Base-by-base conservation (phyloP, 1,140 invertebrate genomes). In the Limonius californicus region DNA sequence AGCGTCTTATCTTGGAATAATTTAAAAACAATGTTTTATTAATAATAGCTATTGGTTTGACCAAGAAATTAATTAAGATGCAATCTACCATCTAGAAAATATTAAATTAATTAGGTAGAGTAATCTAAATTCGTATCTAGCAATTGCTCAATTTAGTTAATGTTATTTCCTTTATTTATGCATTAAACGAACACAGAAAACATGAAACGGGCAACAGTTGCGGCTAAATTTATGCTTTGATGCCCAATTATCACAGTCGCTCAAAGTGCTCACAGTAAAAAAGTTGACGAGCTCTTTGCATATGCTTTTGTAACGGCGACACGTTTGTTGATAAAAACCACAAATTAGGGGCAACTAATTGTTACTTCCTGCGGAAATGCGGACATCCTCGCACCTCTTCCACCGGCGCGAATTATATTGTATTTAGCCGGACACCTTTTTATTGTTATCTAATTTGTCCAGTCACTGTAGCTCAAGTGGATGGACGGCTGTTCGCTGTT, bases 311-410 rank as follows among this genome's bases (percentile, higher is more conserved):
- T 55, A 55, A 55, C 54, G 67, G 54, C 43, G 63, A 65, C 62
- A 50, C 56, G 62, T 68, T 68, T 66, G 27, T 64, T 66, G 54
- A 60, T 45, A 66, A 64, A 68, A 63, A 66, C 64, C 67, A 66
- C 64, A 68, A 68, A 68, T 66, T 68, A 64, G 64, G 67, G 61
- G 55, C 67, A 66, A 66, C 67, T 68, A 68, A 68, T 68, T 68
- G 67, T 55, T 27, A 61, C 53, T 66, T 68, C 67, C 67, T 62
- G 57, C 61, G 64, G 67, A 68, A 68, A 61, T 65, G 35, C 58
- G 61, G 61, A 68, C 67, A 64, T 68, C 64, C 64, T 68, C 64
- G 39, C 67, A 68, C 67, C 64, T 68, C 63, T 42, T 19, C 45
- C 45, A 58, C 57, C 61, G 63, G 53, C 64, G 59, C 54, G 47